phyloP scores from a whole-genome alignment of 2,797 vertebrate genomes.

The Hoplostethus atlanticus region DNA sequence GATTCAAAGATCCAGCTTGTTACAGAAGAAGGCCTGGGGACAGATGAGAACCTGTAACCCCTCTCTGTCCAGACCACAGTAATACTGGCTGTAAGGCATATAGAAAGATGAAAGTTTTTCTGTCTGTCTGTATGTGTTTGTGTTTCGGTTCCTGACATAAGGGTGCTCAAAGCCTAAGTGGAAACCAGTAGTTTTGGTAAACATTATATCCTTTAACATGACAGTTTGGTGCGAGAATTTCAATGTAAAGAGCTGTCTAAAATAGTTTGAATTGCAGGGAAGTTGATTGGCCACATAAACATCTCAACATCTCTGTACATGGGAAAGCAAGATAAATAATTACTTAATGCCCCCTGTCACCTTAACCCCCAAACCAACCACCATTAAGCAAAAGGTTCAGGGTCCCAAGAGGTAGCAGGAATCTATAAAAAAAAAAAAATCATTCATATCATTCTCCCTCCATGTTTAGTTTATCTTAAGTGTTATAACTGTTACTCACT shows the following conservation, averaged over 20 bases:
- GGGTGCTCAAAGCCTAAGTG: conserved; percentile 15
- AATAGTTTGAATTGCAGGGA: no score
- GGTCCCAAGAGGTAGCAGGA: no score
- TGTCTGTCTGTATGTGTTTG: conserved; percentile 32
- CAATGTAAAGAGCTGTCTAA: no score
- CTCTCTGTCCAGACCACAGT: conserved; percentile 41
- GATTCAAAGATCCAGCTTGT: conserved; percentile 7
- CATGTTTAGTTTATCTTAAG: neutral
- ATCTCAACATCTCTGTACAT: no score
- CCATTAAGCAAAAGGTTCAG: no score
- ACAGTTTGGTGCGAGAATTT: no score
- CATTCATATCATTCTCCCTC: neutral
- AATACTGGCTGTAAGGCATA: conserved; percentile 28
- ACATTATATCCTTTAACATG: no score
- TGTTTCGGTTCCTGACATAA: neutral
- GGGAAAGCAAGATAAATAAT: no score
- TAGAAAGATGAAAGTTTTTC: conserved; percentile 37
- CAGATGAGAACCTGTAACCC: conserved; percentile 40
- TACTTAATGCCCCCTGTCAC: no score
- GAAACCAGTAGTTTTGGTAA: conserved; percentile 10
- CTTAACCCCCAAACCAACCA: no score
- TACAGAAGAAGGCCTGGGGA: conserved; percentile 35
- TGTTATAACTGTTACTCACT: neutral
- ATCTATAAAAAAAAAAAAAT: neutral
- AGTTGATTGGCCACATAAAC: no score